Percentiles rank a stretch among this genome's conserved stretches.
Conservation (phyloP, 2,113 vertebrate species). For the Centrocercus urophasianus region DNA sequence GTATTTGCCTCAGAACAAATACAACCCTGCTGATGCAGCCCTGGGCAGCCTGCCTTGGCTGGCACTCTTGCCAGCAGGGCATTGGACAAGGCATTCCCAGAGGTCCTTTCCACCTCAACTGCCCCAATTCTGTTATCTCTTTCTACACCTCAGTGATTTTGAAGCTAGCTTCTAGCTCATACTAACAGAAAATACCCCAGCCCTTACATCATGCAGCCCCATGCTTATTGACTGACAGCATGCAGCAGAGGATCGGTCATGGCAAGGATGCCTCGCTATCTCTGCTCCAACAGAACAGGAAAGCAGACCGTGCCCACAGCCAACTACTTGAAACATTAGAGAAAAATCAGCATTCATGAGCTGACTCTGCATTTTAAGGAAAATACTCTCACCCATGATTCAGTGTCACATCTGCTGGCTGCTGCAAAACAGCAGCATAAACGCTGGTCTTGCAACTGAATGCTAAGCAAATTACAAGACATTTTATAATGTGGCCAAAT, state of each 20-base stretch:
- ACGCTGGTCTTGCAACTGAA: background rate
- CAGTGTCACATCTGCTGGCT: background rate
- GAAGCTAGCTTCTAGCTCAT: background rate
- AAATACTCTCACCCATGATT: background rate
- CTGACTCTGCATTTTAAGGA: background rate
- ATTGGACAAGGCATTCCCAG: rapidly evolving
- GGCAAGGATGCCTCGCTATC: background rate
- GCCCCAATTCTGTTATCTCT: background rate
- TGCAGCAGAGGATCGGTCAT: background rate
- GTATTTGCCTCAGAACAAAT: background rate
- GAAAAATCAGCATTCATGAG: background rate
- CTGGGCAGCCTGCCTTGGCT: background rate
- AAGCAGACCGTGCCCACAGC: background rate
- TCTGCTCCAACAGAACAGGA: background rate
- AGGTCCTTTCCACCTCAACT: background rate
- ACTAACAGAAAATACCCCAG: background rate
- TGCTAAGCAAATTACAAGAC: background rate
- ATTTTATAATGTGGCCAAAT: background rate
- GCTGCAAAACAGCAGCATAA: background rate
- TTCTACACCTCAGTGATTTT: background rate
- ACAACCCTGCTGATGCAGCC: background rate
- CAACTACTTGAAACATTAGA: background rate
- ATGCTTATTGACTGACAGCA: background rate
- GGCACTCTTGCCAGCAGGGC: background rate
- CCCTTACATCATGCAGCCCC: background rate